Base-by-base conservation (phyloP, 2,888 invertebrate genomes). In the Halictus ligatus region DNA sequence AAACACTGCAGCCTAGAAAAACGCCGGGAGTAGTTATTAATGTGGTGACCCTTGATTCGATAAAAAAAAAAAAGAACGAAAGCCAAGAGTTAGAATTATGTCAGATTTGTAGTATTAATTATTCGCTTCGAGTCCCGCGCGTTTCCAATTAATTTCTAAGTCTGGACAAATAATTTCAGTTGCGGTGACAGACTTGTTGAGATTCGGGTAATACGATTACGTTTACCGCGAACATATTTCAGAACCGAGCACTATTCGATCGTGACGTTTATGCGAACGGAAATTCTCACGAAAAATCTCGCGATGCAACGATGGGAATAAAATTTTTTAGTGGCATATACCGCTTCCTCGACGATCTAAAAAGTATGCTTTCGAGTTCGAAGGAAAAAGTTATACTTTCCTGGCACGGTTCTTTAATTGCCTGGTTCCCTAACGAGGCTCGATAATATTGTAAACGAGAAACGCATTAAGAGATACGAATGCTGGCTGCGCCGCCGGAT, bases 381-480 rank as follows among this genome's bases (percentile, higher is more conserved):
- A 21, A 15, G 50, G n/a, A 64, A 60, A 75, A 60, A 25, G 40
- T 43, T 21, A 46, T n/a, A 58, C 71, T 72, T 46, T 58, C 77
- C n/a, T 71, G 78, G 50, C 60, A 64, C 64, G 73, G 18, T 82
- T 79, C 73, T 67, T 80, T 71, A 75, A 83, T 81, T 81, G 60
- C 40, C 21, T 18, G 2, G 54, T 10, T 21, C 54, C 7, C 21
- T 75, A 80, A 75, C 71, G 60, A 72, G 50, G n/a, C 64, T n/a
- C 81, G 71, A 75, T 25, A 29, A 40, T 25, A 48, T 29, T 40
- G 15, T 18, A 60, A 67, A 29, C 35, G 40, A 78, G 78, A 58
- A 78, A 67, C 13, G 18, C 60, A 50, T 64, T 43, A 60, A 78
- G 25, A 72, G 40, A 60, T 21, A 64, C 25, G 60, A 72, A 60